Evolutionary conservation across 2,888 invertebrate species (phyloP), one percentile per base, ranked within the genome.

Genomic region (Esperia sulphurella): DNA sequence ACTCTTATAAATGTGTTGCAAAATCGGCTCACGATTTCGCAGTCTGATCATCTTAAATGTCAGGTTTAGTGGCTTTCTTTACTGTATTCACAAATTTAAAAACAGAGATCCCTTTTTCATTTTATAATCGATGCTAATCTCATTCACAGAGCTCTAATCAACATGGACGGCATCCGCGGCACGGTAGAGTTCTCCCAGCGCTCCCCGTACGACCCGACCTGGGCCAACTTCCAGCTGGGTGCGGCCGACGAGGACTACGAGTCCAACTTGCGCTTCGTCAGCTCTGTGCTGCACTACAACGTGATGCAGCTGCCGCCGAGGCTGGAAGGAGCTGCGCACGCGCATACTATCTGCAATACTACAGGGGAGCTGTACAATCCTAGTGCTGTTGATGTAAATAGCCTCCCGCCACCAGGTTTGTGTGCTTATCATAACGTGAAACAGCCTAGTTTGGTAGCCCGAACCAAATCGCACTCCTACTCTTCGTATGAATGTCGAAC

Each of bases 141-240:
- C 8, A 9, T 41, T 9, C 21, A 1, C 71, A 95, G 96, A 74
- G 91, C 92, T 0, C 76, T 94, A 9, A 91, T 96, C 28, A 94
- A 95, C 77, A 91, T 93, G 48, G 93, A 94, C 39, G 97, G 97
- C 4, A 93, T 97, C 14, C 93, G 92, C 66, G 97, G 97, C 0
- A 92, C 93, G 45, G 90, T 98, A 1, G 93, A 92, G 8, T 91
- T 98, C 52, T 91, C 90, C 0, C 97, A 97, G 78, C 92, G 94
- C 31, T 95, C 96, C 0, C 94, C 94, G 21, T 96, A 95, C 73
- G 95, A 97, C 76, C 95, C 96, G 0, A 96, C 96, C 0, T 95
- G 94, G 89, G 84, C 94, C 0, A 93, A 93, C 68, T 93, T 97
- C 63, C 92, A 94, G 37, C 75, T 95, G 29, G 90, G 90, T 0